phyloP scores from a whole-genome alignment of 2,888 invertebrate species.

The Amiota communis region DNA sequence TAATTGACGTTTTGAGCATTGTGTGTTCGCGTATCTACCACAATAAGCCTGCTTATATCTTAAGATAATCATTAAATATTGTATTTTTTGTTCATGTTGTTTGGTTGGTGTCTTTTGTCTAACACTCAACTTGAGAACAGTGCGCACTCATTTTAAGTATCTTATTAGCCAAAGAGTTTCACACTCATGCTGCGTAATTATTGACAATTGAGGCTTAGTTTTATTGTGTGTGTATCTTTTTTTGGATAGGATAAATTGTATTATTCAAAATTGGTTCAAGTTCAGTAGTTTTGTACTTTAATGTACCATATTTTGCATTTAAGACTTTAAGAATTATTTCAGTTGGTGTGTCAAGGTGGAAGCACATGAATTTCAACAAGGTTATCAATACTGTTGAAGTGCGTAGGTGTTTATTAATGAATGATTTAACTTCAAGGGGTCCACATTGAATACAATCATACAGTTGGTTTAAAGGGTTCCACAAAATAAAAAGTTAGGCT shows the following conservation, averaged over 20 bases:
- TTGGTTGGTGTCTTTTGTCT: not conserved
- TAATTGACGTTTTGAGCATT: slow-evolving; percentile 45
- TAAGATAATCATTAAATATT: slow-evolving; percentile 5
- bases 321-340: no score
- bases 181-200: slow-evolving; percentile 42
- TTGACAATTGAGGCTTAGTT: slow-evolving; percentile 42
- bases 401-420: no score
- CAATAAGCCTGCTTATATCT: not conserved
- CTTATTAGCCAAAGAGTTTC: slow-evolving; percentile 24
- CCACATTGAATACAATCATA: no score
- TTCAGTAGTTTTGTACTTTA: slow-evolving; percentile 41
- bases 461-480: no score
- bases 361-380: no score
- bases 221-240: slow-evolving; percentile 39
- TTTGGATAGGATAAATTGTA: slow-evolving; percentile 44
- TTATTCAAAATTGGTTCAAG: slow-evolving; percentile 60
- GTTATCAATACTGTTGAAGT: no score
- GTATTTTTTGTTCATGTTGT: not conserved
- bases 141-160: slow-evolving; percentile 12
- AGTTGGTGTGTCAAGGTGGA: no score
- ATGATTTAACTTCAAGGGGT: no score
- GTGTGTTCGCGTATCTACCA: not conserved
- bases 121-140: not conserved
- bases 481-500: no score
- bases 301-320: no score